Conservation (phyloP, 2,888 invertebrate genomes). For the Agrypnus murinus region DNA sequence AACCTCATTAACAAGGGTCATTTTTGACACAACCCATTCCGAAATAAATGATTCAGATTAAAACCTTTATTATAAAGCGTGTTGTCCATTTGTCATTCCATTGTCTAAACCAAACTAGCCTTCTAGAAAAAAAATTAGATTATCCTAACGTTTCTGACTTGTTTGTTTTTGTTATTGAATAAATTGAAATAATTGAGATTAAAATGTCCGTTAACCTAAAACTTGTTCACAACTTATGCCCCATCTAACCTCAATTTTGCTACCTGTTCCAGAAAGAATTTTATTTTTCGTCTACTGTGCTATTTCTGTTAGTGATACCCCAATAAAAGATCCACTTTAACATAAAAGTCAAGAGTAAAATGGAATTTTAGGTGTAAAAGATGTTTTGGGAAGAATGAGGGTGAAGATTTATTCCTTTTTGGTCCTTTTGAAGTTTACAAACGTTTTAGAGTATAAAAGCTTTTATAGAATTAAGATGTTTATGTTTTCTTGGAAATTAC, state of each 20-base stretch:
- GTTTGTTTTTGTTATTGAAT: slow-evolving; percentile 19
- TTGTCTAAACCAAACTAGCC: slow-evolving; percentile 64
- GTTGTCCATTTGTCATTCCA: slow-evolving; percentile 70
- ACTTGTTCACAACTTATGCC: too few species aligned
- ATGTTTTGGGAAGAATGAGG: too few species aligned
- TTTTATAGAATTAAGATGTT: background rate
- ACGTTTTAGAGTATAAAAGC: too few species aligned
- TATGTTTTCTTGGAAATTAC: background rate
- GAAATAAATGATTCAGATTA: slow-evolving; percentile 65
- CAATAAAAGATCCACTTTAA: slow-evolving; percentile 15
- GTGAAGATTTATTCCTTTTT: too few species aligned
- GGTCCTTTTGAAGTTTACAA: too few species aligned
- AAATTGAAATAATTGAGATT: too few species aligned
- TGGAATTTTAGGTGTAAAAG: slow-evolving; percentile 1
- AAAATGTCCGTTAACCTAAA: background rate
- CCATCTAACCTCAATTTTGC: too few species aligned
- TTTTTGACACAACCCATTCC: slow-evolving; percentile 63
- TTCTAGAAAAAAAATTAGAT: slow-evolving; percentile 47
- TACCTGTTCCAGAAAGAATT: too few species aligned
- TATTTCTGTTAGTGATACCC: too few species aligned
- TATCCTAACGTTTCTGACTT: too few species aligned
- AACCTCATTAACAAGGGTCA: slow-evolving; percentile 69
- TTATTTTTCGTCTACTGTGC: too few species aligned
- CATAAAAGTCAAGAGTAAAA: slow-evolving; percentile 5
- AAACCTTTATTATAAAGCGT: slow-evolving; percentile 51